These are phyloP conservation scores for Drosophila diplacantha DNA, from an alignment of 2,888 invertebrate genomes.

Conservation along the genomic window DNA sequence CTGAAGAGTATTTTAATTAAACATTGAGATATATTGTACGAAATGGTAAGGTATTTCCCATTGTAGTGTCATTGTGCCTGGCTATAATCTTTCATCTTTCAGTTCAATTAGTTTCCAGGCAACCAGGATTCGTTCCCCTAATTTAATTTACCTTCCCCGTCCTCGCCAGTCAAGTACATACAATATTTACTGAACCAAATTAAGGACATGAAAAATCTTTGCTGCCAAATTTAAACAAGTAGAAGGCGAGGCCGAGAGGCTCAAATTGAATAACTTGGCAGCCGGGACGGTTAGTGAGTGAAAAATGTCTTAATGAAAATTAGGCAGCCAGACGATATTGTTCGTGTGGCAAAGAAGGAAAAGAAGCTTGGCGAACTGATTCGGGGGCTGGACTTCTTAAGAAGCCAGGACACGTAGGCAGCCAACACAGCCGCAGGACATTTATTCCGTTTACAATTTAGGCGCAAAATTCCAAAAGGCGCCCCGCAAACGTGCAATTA, in stretches of 20 bases:
- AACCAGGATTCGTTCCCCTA: not conserved
- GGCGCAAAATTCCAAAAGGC: conserved; percentile 20
- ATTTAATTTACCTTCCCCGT: not conserved
- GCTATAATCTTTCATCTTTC: not conserved
- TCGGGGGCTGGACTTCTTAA: conserved; percentile 42
- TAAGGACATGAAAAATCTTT: conserved; percentile 25
- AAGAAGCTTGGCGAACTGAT: conserved; percentile 33
- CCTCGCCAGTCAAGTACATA: conserved; percentile 2
- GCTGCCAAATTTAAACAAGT: conserved; percentile 16
- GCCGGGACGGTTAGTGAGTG: conserved; percentile 45
- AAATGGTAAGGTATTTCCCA: not conserved
- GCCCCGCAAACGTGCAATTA: conserved; percentile 60
- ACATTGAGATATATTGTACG: not conserved
- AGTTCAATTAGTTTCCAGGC: conserved; percentile 2
- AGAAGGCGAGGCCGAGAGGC: conserved; percentile 10
- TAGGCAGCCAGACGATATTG: conserved; percentile 49
- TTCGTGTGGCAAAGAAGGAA: conserved; percentile 27
- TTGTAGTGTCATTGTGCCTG: not conserved
- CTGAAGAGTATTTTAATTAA: not conserved
- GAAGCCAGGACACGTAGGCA: conserved; percentile 61
- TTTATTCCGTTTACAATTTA: conserved; percentile 44
- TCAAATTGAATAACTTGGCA: conserved; percentile 50
- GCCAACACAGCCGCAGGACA: conserved; percentile 32
- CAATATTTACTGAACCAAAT: conserved; percentile 28
- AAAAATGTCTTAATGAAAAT: conserved; percentile 58